Percentiles rank a stretch among this genome's conserved stretches.
Conservation (phyloP, 1,140 invertebrate genomes). For the Calephelis virginiensis region DNA sequence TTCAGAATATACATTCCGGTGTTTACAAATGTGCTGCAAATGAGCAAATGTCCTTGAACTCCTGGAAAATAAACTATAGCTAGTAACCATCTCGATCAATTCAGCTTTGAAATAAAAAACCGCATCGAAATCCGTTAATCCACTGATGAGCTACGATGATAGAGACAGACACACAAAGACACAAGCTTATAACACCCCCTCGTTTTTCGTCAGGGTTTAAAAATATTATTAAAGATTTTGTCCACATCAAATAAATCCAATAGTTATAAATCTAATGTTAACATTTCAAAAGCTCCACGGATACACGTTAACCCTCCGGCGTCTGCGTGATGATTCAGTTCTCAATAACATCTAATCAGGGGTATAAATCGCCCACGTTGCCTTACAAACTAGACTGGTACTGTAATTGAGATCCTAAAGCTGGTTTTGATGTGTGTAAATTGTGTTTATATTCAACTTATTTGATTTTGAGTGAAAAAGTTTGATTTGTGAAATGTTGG, state of each 20-base stretch:
- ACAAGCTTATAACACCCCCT: no score
- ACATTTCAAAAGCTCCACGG: slow-evolving; percentile 9
- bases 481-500: neutral
- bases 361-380: slow-evolving; percentile 9
- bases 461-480: no score
- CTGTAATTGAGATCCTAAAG: slow-evolving; percentile 9
- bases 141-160: no score
- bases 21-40: no score
- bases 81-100: no score
- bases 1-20: no score
- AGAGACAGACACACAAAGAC: no score
- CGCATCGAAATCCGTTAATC: no score
- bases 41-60: no score
- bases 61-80: no score
- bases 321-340: slow-evolving; percentile 6
- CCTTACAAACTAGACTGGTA: slow-evolving; percentile 6
- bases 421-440: slow-evolving; percentile 2
- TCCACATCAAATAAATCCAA: neutral
- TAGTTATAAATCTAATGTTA: slow-evolving; percentile 13
- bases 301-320: slow-evolving; percentile 8
- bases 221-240: neutral
- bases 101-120: no score
- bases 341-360: slow-evolving; percentile 15
- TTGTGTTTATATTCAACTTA: neutral
- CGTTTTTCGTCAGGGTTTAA: no score